These are phyloP conservation scores for Drosophila funebris DNA, from an alignment of 1,140 invertebrate species.

Conservation along the genomic window DNA sequence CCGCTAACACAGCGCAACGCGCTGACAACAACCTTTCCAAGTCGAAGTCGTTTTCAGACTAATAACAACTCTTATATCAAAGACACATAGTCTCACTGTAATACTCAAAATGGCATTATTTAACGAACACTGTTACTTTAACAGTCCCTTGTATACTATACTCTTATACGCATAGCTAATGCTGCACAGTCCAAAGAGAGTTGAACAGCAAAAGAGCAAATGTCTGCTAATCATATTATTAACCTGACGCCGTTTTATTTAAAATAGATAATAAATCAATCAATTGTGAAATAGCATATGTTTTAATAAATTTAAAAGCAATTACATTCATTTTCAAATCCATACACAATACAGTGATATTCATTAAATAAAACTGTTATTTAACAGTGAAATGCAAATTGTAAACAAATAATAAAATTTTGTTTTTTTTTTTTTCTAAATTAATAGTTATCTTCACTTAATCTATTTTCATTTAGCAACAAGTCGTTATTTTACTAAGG, in stretches of 20 bases:
- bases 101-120: conserved; percentile 31
- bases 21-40: conserved; percentile 31
- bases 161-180: background rate
- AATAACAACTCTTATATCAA: conserved; percentile 35
- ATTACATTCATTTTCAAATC: too few relatives aligned
- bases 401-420: too few relatives aligned
- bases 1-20: conserved; percentile 29
- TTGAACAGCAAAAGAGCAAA: conserved; percentile 8
- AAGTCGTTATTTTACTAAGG: too few relatives aligned
- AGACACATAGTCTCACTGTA: background rate
- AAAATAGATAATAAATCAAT: background rate
- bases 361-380: too few relatives aligned
- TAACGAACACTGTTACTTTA: background rate
- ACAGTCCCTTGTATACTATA: background rate
- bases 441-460: too few relatives aligned
- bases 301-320: background rate
- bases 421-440: too few relatives aligned
- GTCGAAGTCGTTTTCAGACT: conserved; percentile 47
- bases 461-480: too few relatives aligned
- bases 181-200: background rate
- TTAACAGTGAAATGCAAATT: too few relatives aligned
- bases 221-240: background rate
- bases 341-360: too few relatives aligned
- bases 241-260: background rate
- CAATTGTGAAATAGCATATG: background rate